phyloP scores from a whole-genome alignment of 2,888 invertebrate genomes.

The Epistrophe grossulariae region DNA sequence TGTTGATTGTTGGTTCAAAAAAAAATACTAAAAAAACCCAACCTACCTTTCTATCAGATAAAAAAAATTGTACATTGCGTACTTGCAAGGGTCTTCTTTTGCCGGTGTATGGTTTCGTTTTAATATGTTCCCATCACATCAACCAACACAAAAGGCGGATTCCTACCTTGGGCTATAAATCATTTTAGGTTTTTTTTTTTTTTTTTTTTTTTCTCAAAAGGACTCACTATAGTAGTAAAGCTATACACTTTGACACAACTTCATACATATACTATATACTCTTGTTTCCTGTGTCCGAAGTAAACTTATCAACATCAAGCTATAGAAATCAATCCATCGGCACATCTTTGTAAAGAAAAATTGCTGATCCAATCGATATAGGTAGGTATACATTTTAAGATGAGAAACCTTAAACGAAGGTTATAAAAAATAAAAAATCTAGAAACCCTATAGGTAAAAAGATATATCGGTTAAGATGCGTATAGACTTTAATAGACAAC shows the following conservation, averaged over 20 bases:
- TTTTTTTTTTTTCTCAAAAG: not conserved
- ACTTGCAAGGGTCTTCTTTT: constrained; percentile 13
- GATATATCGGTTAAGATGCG: constrained; percentile 8
- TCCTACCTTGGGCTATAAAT: constrained; percentile 59
- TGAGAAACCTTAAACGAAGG: constrained; percentile 1
- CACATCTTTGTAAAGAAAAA: constrained; percentile 29
- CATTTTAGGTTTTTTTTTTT: not conserved
- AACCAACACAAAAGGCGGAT: constrained; percentile 38
- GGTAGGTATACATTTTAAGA: not conserved
- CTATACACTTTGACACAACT: constrained; percentile 25
- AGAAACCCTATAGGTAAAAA: not conserved
- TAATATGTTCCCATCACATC: constrained; percentile 32
- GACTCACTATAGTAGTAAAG: constrained; percentile 8
- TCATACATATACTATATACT: no score
- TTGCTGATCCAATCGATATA: constrained; percentile 27
- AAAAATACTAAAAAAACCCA: not conserved
- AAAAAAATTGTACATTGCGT: constrained; percentile 8
- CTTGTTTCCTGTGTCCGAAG: not conserved
- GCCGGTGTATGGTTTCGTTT: constrained; percentile 30
- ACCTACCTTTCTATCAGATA: constrained; percentile 30
- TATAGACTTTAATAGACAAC: not conserved
- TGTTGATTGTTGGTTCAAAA: not conserved
- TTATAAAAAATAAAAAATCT: not conserved
- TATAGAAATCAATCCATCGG: constrained; percentile 43
- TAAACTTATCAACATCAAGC: constrained; percentile 36